These are phyloP conservation scores for Eolophus roseicapilla DNA, from an alignment of 2,113 vertebrate genomes.

Conservation along the genomic window DNA sequence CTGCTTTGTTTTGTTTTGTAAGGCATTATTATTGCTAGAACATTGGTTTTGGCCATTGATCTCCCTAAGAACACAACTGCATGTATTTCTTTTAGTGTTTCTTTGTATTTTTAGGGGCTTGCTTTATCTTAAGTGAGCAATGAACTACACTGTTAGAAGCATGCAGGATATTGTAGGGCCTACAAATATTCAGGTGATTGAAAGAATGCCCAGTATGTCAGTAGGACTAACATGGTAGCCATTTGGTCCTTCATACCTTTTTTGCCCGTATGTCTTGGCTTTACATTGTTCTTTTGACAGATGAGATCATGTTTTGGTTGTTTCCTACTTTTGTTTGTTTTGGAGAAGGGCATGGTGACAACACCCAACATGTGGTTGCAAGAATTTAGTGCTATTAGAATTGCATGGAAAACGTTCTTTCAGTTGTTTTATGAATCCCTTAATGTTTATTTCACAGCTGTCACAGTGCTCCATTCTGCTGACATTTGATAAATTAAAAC, in stretches of 20 bases:
- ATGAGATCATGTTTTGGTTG: background rate
- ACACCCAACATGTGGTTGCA: background rate
- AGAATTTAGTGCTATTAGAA: slow-evolving; percentile 5
- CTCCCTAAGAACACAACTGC: background rate
- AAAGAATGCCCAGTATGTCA: background rate
- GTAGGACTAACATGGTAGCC: background rate
- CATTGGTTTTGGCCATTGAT: background rate
- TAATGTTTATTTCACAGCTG: slow-evolving; percentile 43
- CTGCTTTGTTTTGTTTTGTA: background rate
- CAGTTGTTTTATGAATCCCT: slow-evolving; percentile 35
- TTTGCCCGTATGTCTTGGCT: background rate
- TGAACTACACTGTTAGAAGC: background rate
- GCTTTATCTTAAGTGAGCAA: background rate
- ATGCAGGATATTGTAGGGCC: background rate
- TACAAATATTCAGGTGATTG: background rate
- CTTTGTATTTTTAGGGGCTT: background rate
- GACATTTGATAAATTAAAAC: slow-evolving; percentile 40
- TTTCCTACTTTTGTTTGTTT: background rate
- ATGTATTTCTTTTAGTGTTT: background rate
- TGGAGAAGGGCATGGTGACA: background rate
- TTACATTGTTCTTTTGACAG: background rate
- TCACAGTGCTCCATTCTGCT: slow-evolving; percentile 51
- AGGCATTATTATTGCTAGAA: background rate
- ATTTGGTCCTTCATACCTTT: background rate
- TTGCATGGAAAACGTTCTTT: slow-evolving; percentile 12